Base-by-base conservation (phyloP, 1,140 invertebrate species). In the Eriocheir sinensis region DNA sequence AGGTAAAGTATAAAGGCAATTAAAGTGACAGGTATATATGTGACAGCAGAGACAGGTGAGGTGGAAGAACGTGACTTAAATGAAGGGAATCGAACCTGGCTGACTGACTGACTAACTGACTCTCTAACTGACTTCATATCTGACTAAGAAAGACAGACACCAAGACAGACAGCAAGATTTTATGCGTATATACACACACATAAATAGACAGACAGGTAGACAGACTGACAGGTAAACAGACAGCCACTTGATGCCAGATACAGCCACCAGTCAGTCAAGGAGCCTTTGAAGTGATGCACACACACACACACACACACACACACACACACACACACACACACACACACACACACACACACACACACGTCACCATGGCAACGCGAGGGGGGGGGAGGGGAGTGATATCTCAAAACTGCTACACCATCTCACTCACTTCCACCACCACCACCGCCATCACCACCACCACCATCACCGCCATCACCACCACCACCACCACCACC, bases 261-360 rank as follows among this genome's bases (percentile, higher is more conserved):
- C 53, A 3, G 27, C 8, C 53, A 60, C 53, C 53, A 60, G 9
- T 21, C 53, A 9, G 53, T n/a, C 60, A 72, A 12, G 53, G 53
- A 60, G 53, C 53, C 53, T 60, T 60, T 60, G 53, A 60, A 60
- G 53, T 60, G 53, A 72, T n/a, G n/a, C 60, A 72, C 60, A 72
- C 60, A 72, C 60, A 72, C 60, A 72, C 60, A 72, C 60, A 72
- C 60, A 72, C 60, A 72, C 60, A 72, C 60, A 72, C 60, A 72
- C 27, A n/a, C 60, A n/a, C 60, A n/a, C 60, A n/a, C 60, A n/a
- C 60, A n/a, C 60, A 48, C 44, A 48, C 44, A 48, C 44, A 48
- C 44, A 48, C 44, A 48, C 44, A 48, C 44, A 48, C 44, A 48
- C 44, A 48, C 44, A 48, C 44, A 48, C 44, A 48, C 44, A 48